Base-by-base conservation (phyloP, 1,140 invertebrate genomes). In the Drosophila prosaltans region DNA sequence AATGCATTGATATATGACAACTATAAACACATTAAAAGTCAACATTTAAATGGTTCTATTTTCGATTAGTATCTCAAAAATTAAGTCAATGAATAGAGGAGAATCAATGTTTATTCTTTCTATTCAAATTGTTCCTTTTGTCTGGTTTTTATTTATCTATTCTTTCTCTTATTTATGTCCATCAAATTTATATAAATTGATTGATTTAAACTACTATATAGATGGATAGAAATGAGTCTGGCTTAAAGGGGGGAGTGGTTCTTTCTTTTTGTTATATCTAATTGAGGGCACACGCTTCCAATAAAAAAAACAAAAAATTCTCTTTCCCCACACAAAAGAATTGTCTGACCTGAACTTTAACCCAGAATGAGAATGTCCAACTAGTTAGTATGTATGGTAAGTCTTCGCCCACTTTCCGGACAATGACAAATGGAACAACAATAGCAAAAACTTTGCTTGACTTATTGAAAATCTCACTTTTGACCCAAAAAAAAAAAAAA, bases 391-490 rank as follows among this genome's bases (percentile, higher is more conserved):
- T 21, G 48, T 55, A 59, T 63, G 41, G 63, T 16, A 36, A 65
- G 66, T 39, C 64, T 55, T 67, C 69, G 69, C 69, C 64, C 57
- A 48, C 57, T 28, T 55, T 16, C 32, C 32, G 16, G 70, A 78
- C 79, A 81, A 54, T 84, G 82, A 84, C 72, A 81, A 84, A 84
- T 86, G 71, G 28, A 51, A 51, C 45, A 26, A 51, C 2, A 51
- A 24, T 6, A 51, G 7, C 21, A 26, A 3, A 51, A 51, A 51
- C 45, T 51, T 51, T 60, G 41, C 24, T 32, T 67, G 69, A 72
- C 81, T 75, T 63, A 74, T 68, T 74, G 48, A 58, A 68, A 89
- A 83, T 86, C 80, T 89, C 80, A 89, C 84, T 86, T 86, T 69
- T 86, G 82, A 86, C 83, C 82, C 55, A 68, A 78, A 85, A 86